A percentile compares a stretch with the other conserved stretches of the same genome.
phyloP scores from a whole-genome alignment of 2,797 vertebrate genomes.

The Platyrinchus mystaceus region DNA sequence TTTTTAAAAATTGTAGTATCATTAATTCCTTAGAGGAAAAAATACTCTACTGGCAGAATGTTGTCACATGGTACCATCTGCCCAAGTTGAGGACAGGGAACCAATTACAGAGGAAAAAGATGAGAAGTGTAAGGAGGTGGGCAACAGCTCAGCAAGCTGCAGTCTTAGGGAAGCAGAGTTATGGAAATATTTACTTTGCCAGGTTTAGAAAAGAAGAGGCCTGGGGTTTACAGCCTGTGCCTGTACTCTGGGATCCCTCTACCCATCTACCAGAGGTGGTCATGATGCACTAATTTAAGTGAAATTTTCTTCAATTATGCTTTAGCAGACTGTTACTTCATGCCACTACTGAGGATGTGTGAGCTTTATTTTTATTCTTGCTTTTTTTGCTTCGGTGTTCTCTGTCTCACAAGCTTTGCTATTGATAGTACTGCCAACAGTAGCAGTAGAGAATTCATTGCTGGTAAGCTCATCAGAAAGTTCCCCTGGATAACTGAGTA shows the following conservation, averaged over 20 bases:
- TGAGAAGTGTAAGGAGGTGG: background rate
- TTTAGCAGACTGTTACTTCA: background rate
- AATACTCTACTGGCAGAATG: background rate
- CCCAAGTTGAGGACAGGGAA: background rate
- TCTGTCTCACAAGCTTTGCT: background rate
- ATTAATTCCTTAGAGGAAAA: slow-evolving; percentile 36
- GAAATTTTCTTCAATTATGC: background rate
- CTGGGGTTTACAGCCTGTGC: background rate
- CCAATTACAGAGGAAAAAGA: background rate
- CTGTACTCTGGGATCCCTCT: background rate
- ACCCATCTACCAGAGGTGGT: background rate
- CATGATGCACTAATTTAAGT: background rate
- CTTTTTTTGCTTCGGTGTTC: background rate
- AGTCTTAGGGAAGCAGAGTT: background rate
- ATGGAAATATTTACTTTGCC: background rate
- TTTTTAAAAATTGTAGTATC: background rate
- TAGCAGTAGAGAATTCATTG: background rate
- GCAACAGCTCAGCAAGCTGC: background rate
- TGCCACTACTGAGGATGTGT: background rate
- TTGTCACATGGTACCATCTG: background rate
- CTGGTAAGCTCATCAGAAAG: background rate
- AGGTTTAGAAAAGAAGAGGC: background rate
- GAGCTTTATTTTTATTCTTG: background rate
- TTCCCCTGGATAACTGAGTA: background rate
- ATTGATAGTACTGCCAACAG: background rate